These are phyloP conservation scores for Thaumatotibia leucotreta DNA, from an alignment of 1,140 invertebrate genomes.

Conservation along the genomic window DNA sequence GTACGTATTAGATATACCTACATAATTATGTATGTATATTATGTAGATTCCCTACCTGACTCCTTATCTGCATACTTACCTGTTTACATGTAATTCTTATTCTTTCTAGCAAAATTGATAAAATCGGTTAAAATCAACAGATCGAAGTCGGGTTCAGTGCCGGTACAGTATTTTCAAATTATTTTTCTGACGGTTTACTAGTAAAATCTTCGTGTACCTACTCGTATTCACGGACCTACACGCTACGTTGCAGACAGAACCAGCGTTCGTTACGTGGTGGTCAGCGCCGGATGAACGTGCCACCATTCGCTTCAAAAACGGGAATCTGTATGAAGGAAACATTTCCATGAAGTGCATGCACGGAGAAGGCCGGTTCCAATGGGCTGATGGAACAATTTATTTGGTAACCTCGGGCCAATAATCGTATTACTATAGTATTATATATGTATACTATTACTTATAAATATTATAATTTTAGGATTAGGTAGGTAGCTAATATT, in stretches of 20 bases:
- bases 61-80: background rate
- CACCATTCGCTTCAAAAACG: slow-evolving; percentile 64
- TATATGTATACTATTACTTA: too few relatives aligned
- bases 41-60: too few relatives aligned
- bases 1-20: too few relatives aligned
- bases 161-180: background rate
- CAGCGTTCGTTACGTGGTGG: slow-evolving; percentile 33
- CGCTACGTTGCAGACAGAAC: background rate
- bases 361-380: slow-evolving; percentile 74
- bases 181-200: too few relatives aligned
- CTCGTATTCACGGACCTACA: background rate
- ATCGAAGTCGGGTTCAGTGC: background rate
- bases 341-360: slow-evolving; percentile 74
- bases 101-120: background rate
- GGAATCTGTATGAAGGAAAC: slow-evolving; percentile 66
- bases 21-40: too few relatives aligned
- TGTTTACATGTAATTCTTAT: too few relatives aligned
- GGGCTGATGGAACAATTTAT: slow-evolving; percentile 76
- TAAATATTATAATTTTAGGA: too few relatives aligned
- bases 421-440: too few relatives aligned
- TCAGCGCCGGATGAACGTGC: slow-evolving; percentile 49
- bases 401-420: too few relatives aligned
- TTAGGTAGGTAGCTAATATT: too few relatives aligned
- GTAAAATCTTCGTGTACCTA: too few relatives aligned
- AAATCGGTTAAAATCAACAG: background rate